Evolutionary conservation across 2,797 vertebrate species (phyloP).

Genomic region (Arctocebus calabarensis): DNA sequence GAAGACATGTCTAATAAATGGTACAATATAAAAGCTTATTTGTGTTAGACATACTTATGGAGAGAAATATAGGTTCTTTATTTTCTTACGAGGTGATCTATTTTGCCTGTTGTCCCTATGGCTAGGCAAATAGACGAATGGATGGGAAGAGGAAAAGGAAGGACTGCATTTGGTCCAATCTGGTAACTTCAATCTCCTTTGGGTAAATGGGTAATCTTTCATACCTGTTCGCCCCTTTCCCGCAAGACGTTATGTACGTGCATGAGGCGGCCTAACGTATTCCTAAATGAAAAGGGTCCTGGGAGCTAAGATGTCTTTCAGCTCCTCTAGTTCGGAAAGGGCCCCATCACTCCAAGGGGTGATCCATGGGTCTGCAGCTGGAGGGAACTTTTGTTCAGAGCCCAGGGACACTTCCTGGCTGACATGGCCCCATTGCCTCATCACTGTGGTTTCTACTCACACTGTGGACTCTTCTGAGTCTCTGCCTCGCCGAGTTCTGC

Average conservation of each 20-base stretch:
- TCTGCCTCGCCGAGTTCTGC: background rate
- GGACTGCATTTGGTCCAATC: background rate
- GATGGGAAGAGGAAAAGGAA: background rate
- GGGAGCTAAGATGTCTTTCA: background rate
- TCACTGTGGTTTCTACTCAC: background rate
- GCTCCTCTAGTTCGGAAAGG: background rate
- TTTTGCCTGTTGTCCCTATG: background rate
- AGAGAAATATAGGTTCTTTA: background rate
- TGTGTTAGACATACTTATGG: background rate
- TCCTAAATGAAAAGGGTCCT: background rate
- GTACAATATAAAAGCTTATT: background rate
- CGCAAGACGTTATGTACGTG: background rate
- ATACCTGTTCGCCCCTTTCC: background rate
- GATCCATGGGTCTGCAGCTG: background rate
- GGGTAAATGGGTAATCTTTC: background rate
- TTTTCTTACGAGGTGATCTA: background rate
- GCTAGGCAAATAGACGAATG: background rate
- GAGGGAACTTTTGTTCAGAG: background rate
- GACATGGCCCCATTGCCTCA: background rate
- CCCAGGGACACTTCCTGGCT: background rate
- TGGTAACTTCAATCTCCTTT: slow-evolving; percentile 6
- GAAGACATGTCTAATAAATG: background rate
- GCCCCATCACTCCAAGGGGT: background rate
- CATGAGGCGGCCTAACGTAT: background rate
- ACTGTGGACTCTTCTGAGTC: background rate